Base-by-base conservation (phyloP, 2,113 vertebrate species). In the Gymnarchus niloticus region DNA sequence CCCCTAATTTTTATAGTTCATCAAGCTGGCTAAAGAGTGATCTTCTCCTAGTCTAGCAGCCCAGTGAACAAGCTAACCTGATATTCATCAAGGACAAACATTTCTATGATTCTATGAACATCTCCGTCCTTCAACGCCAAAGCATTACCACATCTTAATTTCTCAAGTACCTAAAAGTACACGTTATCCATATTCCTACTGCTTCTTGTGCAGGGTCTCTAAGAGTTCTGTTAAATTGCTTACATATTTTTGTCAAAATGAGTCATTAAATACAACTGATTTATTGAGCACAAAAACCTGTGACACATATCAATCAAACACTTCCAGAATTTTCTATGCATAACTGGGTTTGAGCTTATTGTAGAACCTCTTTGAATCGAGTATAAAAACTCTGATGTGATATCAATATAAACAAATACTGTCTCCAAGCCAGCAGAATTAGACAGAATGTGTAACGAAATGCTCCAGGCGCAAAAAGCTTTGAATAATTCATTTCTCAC, bases 401-500 rank as follows among this genome's bases (percentile, higher is more conserved):
- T 41, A 78, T 6, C 44, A 44, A 48, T 48, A 46, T 78, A 21
- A n/a, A 23, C 48, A 25, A 54, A 28, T 25, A 19, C 49, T 33
- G 25, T 54, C 25, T 82, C 51, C 37, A 8, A 7, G 23, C 80
- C 3, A 54, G n/a, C 25, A 19, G 80, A 28, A 25, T 28, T 46
- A 17, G 46, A 25, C 49, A 28, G 49, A 54, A 33, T 56, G 33
- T 83, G 44, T 83, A 59, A 83, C 59, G 37, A 82, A 52, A 83
- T 83, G n/a, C 37, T 59, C 23, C 52, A 56, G 33, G 17, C 81
- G n/a, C 48, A 81, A 48, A 28, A 83, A 59, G 56, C 8, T 59
- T 44, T 83, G 54, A 57, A 83, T 83, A 44, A 83, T 83, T 83
- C 37, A 83, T 52, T 33, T 54, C 25, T 33, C 56, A 4, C 51